Percentiles rank a stretch among this genome's conserved stretches.
phyloP scores from a whole-genome alignment of 2,113 vertebrate species.

The Lucifuga dentata region DNA sequence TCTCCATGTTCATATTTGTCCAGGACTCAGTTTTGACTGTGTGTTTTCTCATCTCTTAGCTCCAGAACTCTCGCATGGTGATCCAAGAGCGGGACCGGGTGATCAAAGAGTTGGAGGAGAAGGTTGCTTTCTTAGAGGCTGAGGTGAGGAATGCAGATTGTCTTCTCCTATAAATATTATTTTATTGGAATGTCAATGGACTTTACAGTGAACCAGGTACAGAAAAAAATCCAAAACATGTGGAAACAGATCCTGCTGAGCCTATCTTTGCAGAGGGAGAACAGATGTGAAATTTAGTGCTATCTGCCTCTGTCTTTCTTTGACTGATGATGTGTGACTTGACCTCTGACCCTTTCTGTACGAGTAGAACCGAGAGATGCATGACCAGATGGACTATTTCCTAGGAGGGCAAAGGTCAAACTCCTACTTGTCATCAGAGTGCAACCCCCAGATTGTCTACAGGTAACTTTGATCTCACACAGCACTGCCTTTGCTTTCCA shows the following conservation, averaged over 20 bases:
- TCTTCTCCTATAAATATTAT: not conserved
- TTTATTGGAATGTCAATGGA: conserved; percentile 7
- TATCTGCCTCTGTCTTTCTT: too few relatives aligned
- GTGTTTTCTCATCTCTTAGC: conserved; percentile 77
- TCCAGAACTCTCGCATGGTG: conserved; percentile 93
- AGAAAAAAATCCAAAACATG: not conserved
- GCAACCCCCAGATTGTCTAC: conserved; percentile 85
- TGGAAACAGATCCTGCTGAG: not conserved
- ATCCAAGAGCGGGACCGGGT: conserved; percentile 89
- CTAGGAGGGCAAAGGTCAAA: conserved; percentile 85
- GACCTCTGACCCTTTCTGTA: conserved; percentile 15
- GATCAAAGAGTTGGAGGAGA: conserved; percentile 94
- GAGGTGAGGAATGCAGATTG: conserved; percentile 82
- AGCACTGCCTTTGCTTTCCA: not conserved
- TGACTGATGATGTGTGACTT: conserved; percentile 11
- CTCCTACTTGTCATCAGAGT: conserved; percentile 77
- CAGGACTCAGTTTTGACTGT: conserved; percentile 38
- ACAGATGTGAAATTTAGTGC: too few relatives aligned
- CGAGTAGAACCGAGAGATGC: conserved; percentile 92
- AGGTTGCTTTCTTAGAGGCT: conserved; percentile 90
- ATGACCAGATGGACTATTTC: conserved; percentile 91
- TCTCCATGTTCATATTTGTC: conserved; percentile 37
- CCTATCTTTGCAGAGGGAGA: not conserved
- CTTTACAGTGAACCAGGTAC: not conserved
- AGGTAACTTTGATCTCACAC: conserved; percentile 77